phyloP scores from a whole-genome alignment of 1,140 invertebrate genomes.

The Leptopilina boulardi region DNA sequence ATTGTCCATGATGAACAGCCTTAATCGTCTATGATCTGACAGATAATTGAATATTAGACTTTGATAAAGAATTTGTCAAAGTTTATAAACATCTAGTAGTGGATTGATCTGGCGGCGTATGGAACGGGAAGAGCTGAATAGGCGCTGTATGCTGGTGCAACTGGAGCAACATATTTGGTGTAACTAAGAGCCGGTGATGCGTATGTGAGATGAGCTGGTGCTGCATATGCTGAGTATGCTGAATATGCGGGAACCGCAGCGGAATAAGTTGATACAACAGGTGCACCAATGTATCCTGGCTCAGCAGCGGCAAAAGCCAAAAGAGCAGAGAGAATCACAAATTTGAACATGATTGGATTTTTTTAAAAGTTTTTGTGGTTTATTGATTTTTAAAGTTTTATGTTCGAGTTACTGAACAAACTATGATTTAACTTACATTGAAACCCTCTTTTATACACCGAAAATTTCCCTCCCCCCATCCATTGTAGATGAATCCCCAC shows the following conservation, averaged over 20 bases:
- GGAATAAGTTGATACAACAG: constrained; percentile 49
- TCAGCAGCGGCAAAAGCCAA: constrained; percentile 61
- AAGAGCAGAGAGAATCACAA: constrained; percentile 71
- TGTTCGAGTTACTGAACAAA: constrained; percentile 21
- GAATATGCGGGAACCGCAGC: constrained; percentile 40
- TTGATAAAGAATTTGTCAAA: no score
- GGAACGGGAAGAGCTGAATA: not conserved
- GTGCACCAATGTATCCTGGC: constrained; percentile 56
- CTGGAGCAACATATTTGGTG: not conserved
- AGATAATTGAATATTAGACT: not conserved
- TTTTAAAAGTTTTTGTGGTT: constrained; percentile 54
- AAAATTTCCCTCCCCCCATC: not conserved
- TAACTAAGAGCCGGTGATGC: not conserved
- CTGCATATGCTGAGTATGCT: constrained; percentile 9
- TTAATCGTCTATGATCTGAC: not conserved
- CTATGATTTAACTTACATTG: not conserved
- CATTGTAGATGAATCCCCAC: not conserved
- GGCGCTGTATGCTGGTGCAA: not conserved
- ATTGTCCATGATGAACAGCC: not conserved
- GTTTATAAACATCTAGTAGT: not conserved
- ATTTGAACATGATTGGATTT: constrained; percentile 75
- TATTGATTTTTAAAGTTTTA: constrained; percentile 33
- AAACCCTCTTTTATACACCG: not conserved
- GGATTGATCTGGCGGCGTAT: not conserved
- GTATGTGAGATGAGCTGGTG: constrained; percentile 22